phyloP scores from a whole-genome alignment of 2,888 invertebrate genomes.

The Elaeidobius kamerunicus region DNA sequence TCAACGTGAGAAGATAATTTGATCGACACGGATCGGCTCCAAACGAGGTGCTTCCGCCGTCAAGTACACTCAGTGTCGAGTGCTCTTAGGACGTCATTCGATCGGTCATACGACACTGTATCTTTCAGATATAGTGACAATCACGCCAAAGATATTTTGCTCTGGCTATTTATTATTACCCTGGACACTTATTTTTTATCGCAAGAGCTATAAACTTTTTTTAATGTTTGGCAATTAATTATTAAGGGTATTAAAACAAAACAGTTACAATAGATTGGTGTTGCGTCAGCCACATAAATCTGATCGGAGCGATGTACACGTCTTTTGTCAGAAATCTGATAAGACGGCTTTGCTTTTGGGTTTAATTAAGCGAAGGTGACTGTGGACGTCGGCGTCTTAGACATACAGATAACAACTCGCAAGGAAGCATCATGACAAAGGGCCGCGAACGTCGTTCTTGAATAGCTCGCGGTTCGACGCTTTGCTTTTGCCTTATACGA shows the following conservation, averaged over 20 bases:
- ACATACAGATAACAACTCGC: conserved; percentile 38
- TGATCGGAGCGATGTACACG: conserved; percentile 15
- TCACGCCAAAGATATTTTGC: conserved; percentile 6
- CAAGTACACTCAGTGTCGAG: conserved; percentile 44
- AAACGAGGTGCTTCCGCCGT: conserved; percentile 44
- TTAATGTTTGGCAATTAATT: too few relatives aligned
- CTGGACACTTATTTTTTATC: too few relatives aligned
- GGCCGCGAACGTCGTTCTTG: conserved; percentile 29
- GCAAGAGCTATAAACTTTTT: too few relatives aligned
- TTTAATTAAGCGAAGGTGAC: conserved; percentile 42
- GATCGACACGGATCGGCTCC: conserved; percentile 38
- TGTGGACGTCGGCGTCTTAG: conserved; percentile 40
- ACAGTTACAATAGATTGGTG: conserved; percentile 8
- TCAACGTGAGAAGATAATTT: conserved; percentile 37
- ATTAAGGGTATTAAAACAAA: too few relatives aligned
- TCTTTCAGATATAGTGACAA: conserved; percentile 8
- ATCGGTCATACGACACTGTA: conserved; percentile 37
- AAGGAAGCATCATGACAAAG: conserved; percentile 37
- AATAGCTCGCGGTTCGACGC: conserved; percentile 41
- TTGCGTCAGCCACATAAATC: conserved; percentile 8
- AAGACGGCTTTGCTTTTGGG: conserved; percentile 33
- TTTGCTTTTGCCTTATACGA: conserved; percentile 28
- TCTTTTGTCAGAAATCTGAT: conserved; percentile 36
- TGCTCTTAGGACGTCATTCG: conserved; percentile 42
- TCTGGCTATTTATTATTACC: too few relatives aligned